Evolutionary conservation across 1,140 invertebrate genomes (phyloP).

Genomic region (Pararge aegeria): DNA sequence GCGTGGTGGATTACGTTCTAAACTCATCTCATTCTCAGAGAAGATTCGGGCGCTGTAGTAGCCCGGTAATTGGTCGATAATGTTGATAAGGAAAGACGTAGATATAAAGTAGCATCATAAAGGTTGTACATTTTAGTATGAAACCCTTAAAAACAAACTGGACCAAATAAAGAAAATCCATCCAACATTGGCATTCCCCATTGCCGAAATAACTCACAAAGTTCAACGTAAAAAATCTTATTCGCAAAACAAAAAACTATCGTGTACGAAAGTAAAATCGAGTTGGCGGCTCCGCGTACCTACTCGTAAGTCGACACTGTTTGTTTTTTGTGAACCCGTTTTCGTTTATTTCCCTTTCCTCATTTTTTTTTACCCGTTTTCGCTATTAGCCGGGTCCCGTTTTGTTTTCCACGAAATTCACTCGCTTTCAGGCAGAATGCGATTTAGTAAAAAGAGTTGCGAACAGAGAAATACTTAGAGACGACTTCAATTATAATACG

Average conservation of each 20-base stretch:
- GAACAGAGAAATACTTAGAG: conserved; percentile 26
- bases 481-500: neutral
- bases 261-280: neutral
- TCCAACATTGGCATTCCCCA: no score
- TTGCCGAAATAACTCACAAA: no score
- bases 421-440: conserved; percentile 34
- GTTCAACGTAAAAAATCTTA: no score
- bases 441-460: conserved; percentile 45
- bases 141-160: no score
- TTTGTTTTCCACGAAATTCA: conserved; percentile 55
- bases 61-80: no score
- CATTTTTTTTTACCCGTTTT: conserved; percentile 27
- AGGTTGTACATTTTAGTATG: no score
- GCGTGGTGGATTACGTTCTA: no score
- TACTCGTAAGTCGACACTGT: conserved; percentile 5
- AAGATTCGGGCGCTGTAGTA: no score
- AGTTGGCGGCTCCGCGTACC: neutral
- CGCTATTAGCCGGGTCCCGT: conserved; percentile 29
- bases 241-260: neutral
- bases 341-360: conserved; percentile 29
- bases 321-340: conserved; percentile 8
- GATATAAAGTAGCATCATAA: no score
- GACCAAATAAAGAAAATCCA: no score
- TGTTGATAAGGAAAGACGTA: no score
- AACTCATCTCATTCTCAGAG: no score